These are phyloP conservation scores for Oreortyx pictus DNA, from an alignment of 2,797 vertebrate genomes.

Conservation along the genomic window DNA sequence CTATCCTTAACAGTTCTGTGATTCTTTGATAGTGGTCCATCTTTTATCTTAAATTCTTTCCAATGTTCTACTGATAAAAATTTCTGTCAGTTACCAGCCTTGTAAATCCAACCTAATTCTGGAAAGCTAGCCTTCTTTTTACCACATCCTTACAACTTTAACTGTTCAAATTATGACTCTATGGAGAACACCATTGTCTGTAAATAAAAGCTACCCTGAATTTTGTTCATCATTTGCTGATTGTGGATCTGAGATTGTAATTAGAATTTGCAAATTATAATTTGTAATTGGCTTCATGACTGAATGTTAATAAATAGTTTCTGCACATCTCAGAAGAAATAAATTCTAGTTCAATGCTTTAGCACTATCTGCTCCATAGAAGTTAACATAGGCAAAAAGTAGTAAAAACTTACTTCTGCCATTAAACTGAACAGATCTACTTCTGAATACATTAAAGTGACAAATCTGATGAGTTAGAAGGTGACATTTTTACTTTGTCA, in stretches of 20 bases:
- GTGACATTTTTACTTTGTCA: constrained; percentile 14
- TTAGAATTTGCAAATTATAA: constrained; percentile 49
- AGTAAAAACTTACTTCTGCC: constrained; percentile 15
- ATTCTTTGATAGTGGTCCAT: not conserved
- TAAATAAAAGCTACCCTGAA: constrained; percentile 11
- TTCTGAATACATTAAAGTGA: constrained; percentile 38
- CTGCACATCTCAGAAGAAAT: not conserved
- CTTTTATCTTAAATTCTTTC: not conserved
- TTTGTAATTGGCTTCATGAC: not conserved
- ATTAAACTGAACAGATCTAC: not conserved
- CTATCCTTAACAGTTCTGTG: not conserved
- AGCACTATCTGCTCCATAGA: not conserved
- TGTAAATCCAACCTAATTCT: not conserved
- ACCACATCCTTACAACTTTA: not conserved
- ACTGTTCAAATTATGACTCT: not conserved
- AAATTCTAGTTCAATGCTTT: not conserved
- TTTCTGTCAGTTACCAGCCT: not conserved
- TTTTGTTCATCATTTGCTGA: not conserved
- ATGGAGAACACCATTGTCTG: not conserved
- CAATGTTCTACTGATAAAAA: not conserved
- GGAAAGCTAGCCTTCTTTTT: not conserved
- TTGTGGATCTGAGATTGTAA: constrained; percentile 5
- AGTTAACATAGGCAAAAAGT: not conserved
- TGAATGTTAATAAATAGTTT: constrained; percentile 20
- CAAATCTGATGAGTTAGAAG: constrained; percentile 26